Evolutionary conservation across 2,888 invertebrate species (phyloP).

Genomic region (Terebella lapidaria): DNA sequence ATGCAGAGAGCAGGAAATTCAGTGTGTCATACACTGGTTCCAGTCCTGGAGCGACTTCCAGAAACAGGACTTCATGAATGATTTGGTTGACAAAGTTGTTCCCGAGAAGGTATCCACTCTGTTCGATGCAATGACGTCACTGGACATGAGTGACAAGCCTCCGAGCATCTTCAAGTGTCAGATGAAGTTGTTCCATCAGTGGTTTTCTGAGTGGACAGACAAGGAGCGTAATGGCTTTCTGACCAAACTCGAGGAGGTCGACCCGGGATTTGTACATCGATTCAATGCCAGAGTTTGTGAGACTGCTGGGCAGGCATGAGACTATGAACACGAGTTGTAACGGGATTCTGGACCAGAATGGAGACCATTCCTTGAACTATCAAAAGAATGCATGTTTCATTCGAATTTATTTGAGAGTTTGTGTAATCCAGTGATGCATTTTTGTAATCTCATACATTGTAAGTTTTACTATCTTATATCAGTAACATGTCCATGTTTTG

Average conservation of each 20-base stretch:
- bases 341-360: too few species aligned
- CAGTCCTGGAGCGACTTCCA: constrained; percentile 37
- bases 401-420: too few species aligned
- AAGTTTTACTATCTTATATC: too few species aligned
- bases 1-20: constrained; percentile 36
- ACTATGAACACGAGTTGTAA: too few species aligned
- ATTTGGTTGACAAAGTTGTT: constrained; percentile 38
- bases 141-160: constrained; percentile 43
- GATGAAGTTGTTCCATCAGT: constrained; percentile 51
- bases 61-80: constrained; percentile 40
- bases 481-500: too few species aligned
- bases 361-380: too few species aligned
- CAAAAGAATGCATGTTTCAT: too few species aligned
- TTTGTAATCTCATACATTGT: too few species aligned
- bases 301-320: constrained; percentile 16
- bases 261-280: constrained; percentile 42
- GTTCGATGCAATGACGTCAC: constrained; percentile 37
- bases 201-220: constrained; percentile 51
- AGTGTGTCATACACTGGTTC: constrained; percentile 45
- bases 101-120: constrained; percentile 39
- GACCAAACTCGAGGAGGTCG: constrained; percentile 38
- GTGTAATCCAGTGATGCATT: too few species aligned
- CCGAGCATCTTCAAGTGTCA: constrained; percentile 54
- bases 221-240: constrained; percentile 43
- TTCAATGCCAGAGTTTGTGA: constrained; percentile 32